Base-by-base conservation (phyloP, 2,113 vertebrate genomes). In the Talpa occidentalis region DNA sequence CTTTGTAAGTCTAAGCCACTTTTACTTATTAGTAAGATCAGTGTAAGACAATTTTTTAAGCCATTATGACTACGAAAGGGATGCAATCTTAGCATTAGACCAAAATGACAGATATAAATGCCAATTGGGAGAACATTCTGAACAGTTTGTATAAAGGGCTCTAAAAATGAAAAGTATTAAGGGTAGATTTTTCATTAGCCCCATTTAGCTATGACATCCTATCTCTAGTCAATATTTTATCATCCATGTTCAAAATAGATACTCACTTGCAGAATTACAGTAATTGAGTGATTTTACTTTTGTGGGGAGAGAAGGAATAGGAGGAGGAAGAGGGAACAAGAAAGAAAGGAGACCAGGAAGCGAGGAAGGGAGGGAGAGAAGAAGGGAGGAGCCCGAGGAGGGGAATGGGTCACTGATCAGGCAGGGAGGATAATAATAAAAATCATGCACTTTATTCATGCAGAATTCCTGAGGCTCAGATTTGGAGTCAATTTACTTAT, bases 401-500 rank as follows among this genome's bases (percentile, higher is more conserved):
- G 26, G 88, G 70, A 54, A 37, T 56, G 35, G 11, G 52, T 56
- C 64, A 74, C 49, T 74, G 56, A 60, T 35, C 16, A 83, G 42
- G 49, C 17, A 59, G 78, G 85, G n/a, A n/a, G 17, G 14, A 64
- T 37, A 9, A 24, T n/a, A 15, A 54, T 83, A 49, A 81, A 95
- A 47, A 28, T 66, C 10, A 26, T 9, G 21, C 9, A 78, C 54
- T 78, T 87, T 67, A 60, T 77, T 70, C n/a, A 76, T 35, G 91
- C 8, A 83, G 6, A 22, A 78, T 11, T 83, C 72, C 70, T 44
- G 54, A 22, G 64, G 35, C 35, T 84, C 66, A 88, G 40, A 87
- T 74, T 76, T 83, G 32, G 76, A 92, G 78, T 90, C 17, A 19
- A 92, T 66, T 89, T 94, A 73, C 52, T 95, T 77, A 37, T 93